Base-by-base conservation (phyloP, 2,888 invertebrate genomes). In the Gymnocheta viridis region DNA sequence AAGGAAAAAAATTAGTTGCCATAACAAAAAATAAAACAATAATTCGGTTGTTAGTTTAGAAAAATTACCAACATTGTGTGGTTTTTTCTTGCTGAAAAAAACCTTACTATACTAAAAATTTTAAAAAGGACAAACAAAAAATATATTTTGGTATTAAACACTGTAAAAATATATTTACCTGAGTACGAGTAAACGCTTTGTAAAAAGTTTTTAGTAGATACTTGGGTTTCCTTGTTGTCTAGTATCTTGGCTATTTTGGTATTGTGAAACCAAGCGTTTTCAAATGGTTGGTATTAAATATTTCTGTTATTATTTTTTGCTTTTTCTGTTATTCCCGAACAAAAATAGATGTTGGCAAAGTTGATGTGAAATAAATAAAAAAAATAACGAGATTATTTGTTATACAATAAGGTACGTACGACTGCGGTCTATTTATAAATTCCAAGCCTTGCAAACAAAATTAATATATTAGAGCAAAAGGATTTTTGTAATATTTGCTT, bases 21-120 rank as follows among this genome's bases (percentile, higher is more conserved):
- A 27, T 47, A 67, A 64, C 60, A 47, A 69, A 60, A 58, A 32
- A 12, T 19, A 9, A 35, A 29, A 72, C 54, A 73, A 79, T 79
- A 72, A 54, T 79, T 73, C 74, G 56, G 67, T 82, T 74, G 69
- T 79, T 78, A 56, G 78, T 74, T 79, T 64, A 19, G 44, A 69
- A 78, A 78, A 64, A 64, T 79, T 69, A 64, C 82, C 82, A 82
- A 64, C 54, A 70, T 79, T 79, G 41, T 79, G 78, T 64, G 82
- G 73, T 74, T 78, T 82, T n/a, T 78, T 47, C 27, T 62, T 67
- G 51, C 29, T 66, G 1, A n/a, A 54, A 32, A 77, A 69, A 49
- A 49, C 9, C 27, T 35, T 69, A 60, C 38, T 60, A 12, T 47
- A 41, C 51, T 38, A 29, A 41, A 69, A 60, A 60, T 32, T 41